Base-by-base conservation (phyloP, 2,113 vertebrate genomes). In the Limnothrissa miodon region DNA sequence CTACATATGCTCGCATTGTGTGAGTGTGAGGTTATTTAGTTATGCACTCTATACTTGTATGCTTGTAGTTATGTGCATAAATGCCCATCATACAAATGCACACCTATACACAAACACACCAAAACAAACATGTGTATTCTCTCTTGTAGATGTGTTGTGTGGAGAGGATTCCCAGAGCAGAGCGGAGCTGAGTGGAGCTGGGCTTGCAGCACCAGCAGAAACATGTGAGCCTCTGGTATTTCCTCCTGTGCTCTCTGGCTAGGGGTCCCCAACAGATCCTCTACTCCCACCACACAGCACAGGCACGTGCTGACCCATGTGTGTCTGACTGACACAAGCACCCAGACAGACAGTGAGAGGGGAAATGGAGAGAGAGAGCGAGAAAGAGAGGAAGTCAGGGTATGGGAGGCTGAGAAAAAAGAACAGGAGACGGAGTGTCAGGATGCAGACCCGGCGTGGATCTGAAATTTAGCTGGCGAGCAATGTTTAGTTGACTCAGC, bases 141-240 rank as follows among this genome's bases (percentile, higher is more conserved):
- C 8, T 29, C 8, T 25, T 29, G n/a, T 66, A 15, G 59, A 66
- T 25, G 25, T 25, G n/a, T 25, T 25, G n/a, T 25, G n/a, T 66
- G 59, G 10, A 9, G n/a, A 25, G 44, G 74, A 81, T 81, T 6
- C 85, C 81, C 74, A 79, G 44, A 66, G 46, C 5, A 48, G 46
- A 48, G 46, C 2, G 2, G 46, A 48, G 46, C 6, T 2, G 42
- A 42, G 42, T 6, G 6, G 48, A 53, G 29, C 13, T 29, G 25
- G 62, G 25, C 13, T 13, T 36, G 9, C 62, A 36, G 62, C 62
- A 70, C 25, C 84, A 79, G 42, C 80, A 80, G 83, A 86, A 91
- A 86, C 87, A 85, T 89, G 86, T 92, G 87, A 92, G 87, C 85
- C 85, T 81, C 85, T 87, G 91, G 91, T 92, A 92, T 90, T 90